Conservation (phyloP, 2,888 invertebrate genomes). For the Pyrochroa serraticornis region DNA sequence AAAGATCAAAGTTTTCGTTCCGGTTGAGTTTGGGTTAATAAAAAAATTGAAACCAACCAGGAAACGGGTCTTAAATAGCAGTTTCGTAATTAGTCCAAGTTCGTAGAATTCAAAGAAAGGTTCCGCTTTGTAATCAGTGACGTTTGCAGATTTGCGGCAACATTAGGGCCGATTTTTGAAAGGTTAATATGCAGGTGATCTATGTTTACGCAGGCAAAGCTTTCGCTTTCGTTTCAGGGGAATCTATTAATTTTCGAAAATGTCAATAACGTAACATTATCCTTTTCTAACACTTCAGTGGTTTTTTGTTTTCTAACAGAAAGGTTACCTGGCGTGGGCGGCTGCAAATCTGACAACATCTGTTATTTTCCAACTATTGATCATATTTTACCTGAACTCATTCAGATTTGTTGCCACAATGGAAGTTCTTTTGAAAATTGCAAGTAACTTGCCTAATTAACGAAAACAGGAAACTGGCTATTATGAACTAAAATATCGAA, state of each 20-base stretch:
- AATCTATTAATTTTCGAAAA: conserved; percentile 29
- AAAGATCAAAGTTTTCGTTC: no score
- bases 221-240: conserved; percentile 22
- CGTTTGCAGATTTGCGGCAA: no score
- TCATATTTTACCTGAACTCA: conserved; percentile 27
- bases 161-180: not conserved
- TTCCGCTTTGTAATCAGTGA: no score
- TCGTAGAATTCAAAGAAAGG: no score
- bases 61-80: no score
- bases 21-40: no score
- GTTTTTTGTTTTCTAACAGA: conserved; percentile 14
- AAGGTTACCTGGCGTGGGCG: conserved; percentile 19
- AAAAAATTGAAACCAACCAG: no score
- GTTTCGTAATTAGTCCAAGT: no score
- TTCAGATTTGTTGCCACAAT: not conserved
- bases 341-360: conserved; percentile 17
- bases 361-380: conserved; percentile 24
- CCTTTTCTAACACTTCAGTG: conserved; percentile 20
- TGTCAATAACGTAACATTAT: conserved; percentile 31
- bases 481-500: no score
- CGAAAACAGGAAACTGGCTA: no score
- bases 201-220: conserved; percentile 19
- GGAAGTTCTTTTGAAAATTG: no score
- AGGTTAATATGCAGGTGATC: conserved; percentile 24
- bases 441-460: no score